Base-by-base conservation (phyloP, 2,888 invertebrate genomes). In the Bruchidius siliquastri region DNA sequence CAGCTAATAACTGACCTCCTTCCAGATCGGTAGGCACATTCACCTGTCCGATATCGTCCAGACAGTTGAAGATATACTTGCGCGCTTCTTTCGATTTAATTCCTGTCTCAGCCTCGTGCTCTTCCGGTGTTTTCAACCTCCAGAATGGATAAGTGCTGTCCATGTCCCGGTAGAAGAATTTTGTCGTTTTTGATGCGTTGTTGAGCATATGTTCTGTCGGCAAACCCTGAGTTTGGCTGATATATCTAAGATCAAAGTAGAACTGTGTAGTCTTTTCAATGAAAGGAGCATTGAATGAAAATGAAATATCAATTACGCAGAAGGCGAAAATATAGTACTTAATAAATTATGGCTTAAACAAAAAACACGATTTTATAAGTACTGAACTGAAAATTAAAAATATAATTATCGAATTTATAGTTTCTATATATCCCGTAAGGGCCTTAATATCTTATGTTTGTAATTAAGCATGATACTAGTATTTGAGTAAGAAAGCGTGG, bases 21-120 rank as follows among this genome's bases (percentile, higher is more conserved):
- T 99, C 98, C 81, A 99, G 89, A 88, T 99, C 98, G n/a, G 96
- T 96, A 76, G 97, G 97, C 79, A 97, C 96, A 85, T 97, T 97
- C 8, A 97, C 97, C 88, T 96, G 95, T 77, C 95, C 97, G 86
- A 99, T 99, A 86, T 99, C 99, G 85, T 99, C 99, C 80, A 99
- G 90, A 88, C 98, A 98, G 88, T 99, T 99, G 88, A 99, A 99
- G 83, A 99, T 98, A 87, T 99, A 99, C 87, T 99, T 99, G 83
- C 99, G 89, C 3, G 99, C 99, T 89, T 99, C 99, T 89, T 99
- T 99, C 79, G 98, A 98, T 88, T 98, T 98, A 82, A 98, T 97
- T 78, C 96, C 96, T 71, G 98, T 98, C 88, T 98, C 98, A 20
- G 94, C 92, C 88, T 99, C 99, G 87, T 98, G 97, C 87, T 99